These are phyloP conservation scores for Isurus oxyrinchus DNA, from an alignment of 2,113 vertebrate species.

Conservation along the genomic window DNA sequence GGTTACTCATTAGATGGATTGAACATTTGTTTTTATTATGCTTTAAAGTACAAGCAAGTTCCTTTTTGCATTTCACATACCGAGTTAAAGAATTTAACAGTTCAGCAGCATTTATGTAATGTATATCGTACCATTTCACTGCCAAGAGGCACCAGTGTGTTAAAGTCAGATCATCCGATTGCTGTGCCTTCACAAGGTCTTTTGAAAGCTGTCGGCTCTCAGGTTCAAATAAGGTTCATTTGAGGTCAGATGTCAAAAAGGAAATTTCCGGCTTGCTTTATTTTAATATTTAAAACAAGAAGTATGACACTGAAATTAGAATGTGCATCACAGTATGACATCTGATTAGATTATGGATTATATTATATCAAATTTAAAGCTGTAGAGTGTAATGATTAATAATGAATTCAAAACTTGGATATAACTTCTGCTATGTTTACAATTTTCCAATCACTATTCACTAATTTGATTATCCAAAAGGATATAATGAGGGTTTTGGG, in stretches of 20 bases:
- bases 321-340: not conserved
- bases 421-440: not conserved
- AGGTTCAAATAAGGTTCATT: not conserved
- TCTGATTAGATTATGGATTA: not conserved
- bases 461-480: not conserved
- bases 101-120: not conserved
- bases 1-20: not conserved
- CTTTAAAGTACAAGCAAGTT: not conserved
- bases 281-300: not conserved
- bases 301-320: too few relatives aligned
- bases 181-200: not conserved
- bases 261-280: not conserved
- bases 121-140: not conserved
- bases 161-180: not conserved
- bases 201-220: not conserved
- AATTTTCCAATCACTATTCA: not conserved
- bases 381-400: not conserved
- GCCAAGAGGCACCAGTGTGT: not conserved
- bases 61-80: not conserved
- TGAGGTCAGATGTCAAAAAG: not conserved
- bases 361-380: not conserved
- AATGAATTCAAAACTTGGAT: not conserved
- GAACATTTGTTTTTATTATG: not conserved
- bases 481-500: not conserved
- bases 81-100: not conserved